These are phyloP conservation scores for Pseudeuparius sepicola DNA, from an alignment of 2,888 invertebrate genomes.

Conservation along the genomic window DNA sequence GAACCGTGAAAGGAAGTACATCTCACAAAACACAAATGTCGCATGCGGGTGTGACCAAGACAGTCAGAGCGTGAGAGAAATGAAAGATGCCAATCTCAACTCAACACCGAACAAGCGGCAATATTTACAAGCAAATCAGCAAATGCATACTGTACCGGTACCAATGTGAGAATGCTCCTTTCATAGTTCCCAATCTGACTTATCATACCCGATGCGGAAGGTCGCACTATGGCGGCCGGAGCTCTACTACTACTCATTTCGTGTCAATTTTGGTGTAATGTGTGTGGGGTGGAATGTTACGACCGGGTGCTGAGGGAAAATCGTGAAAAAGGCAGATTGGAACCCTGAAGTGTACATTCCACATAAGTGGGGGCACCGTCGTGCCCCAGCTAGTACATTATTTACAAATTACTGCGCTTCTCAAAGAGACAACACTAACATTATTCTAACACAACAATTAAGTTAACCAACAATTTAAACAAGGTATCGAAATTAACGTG, in stretches of 20 bases:
- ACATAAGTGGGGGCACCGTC: slow-evolving; percentile 45
- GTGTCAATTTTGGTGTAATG: too few species aligned
- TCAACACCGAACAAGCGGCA: slow-evolving; percentile 43
- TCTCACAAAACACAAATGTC: slow-evolving; percentile 44
- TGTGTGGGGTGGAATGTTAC: too few species aligned
- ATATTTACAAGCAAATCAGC: slow-evolving; percentile 46
- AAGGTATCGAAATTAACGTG: too few species aligned
- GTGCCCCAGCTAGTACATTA: slow-evolving; percentile 32
- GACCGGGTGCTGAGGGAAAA: too few species aligned
- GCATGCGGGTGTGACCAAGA: slow-evolving; percentile 49
- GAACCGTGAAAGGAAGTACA: slow-evolving; percentile 78
- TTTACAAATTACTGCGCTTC: slow-evolving; percentile 25
- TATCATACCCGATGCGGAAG: slow-evolving; percentile 34
- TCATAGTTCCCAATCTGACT: slow-evolving; percentile 70
- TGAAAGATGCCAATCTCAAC: slow-evolving; percentile 41
- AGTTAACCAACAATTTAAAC: too few species aligned
- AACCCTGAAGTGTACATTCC: slow-evolving; percentile 54
- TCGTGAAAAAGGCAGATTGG: slow-evolving; percentile 52
- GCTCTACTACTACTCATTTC: too few species aligned
- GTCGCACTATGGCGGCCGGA: too few species aligned
- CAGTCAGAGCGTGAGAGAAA: slow-evolving; percentile 40
- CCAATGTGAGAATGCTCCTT: slow-evolving; percentile 64
- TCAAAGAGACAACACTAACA: too few species aligned
- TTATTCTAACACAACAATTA: slow-evolving; percentile 5
- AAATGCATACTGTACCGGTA: slow-evolving; percentile 19